phyloP scores from a whole-genome alignment of 1,140 invertebrate genomes.

The Drosophila chauvacae region DNA sequence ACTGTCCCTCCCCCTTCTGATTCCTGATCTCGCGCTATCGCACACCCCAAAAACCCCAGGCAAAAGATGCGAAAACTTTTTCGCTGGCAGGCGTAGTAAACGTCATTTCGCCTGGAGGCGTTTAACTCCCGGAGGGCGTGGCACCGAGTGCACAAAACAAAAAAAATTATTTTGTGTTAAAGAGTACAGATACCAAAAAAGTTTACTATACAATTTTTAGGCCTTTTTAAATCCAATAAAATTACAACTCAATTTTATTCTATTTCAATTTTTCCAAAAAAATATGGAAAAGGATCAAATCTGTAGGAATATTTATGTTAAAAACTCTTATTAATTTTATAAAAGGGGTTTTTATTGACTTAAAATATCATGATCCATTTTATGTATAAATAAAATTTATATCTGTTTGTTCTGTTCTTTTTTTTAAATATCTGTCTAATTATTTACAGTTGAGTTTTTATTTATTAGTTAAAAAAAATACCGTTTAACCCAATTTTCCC shows the following conservation, averaged over 20 bases:
- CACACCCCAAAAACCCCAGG: slow-evolving; percentile 36
- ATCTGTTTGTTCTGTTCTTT: no score
- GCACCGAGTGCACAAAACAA: slow-evolving; percentile 44
- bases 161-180: slow-evolving; percentile 20
- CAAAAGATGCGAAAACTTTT: slow-evolving; percentile 73
- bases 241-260: neutral
- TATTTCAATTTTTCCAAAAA: neutral
- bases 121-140: slow-evolving; percentile 54
- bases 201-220: neutral
- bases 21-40: slow-evolving; percentile 12
- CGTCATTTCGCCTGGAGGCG: slow-evolving; percentile 69
- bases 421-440: no score
- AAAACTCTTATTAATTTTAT: neutral
- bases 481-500: no score
- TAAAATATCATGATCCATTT: neutral
- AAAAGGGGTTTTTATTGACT: neutral
- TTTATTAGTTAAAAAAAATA: no score
- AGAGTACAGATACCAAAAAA: neutral
- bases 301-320: neutral
- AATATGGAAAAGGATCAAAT: neutral
- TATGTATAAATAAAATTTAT: no score
- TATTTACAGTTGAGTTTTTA: no score
- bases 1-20: neutral
- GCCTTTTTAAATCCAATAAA: neutral
- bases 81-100: slow-evolving; percentile 74